phyloP scores from a whole-genome alignment of 2,113 vertebrate species.

The Canis aureus region DNA sequence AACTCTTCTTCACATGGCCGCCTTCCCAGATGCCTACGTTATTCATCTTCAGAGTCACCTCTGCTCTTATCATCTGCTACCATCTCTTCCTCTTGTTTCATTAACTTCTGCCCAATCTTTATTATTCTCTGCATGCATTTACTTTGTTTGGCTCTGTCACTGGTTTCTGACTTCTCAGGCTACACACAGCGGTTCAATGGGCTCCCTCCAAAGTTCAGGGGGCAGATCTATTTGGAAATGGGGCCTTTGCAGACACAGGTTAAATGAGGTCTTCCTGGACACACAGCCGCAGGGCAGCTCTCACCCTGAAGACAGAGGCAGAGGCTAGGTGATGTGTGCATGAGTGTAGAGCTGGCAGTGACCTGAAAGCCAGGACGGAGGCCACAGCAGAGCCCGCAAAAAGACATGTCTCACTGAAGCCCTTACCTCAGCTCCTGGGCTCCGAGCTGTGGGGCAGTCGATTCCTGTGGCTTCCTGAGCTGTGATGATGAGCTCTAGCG shows the following conservation, averaged over 20 bases:
- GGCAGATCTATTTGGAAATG: not conserved
- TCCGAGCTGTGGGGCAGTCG: not conserved
- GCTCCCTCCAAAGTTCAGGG: not conserved
- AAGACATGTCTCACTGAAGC: not conserved
- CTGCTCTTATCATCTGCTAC: not conserved
- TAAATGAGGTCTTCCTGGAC: not conserved
- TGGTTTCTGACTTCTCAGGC: not conserved
- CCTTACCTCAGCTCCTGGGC: not conserved
- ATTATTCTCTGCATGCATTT: not conserved
- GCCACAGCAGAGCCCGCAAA: not conserved
- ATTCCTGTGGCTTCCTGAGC: not conserved
- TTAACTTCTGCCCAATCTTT: not conserved
- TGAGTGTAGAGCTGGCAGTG: no score
- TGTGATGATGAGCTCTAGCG: no score
- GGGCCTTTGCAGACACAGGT: not conserved
- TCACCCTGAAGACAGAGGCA: no score
- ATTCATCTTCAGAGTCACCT: not conserved
- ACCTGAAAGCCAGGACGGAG: not conserved
- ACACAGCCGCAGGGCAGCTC: not conserved
- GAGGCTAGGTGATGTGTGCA: not conserved
- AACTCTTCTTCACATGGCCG: accelerated
- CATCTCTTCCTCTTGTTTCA: not conserved
- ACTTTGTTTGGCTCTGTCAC: not conserved
- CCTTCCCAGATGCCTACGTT: accelerated
- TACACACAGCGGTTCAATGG: not conserved